These are phyloP conservation scores for Percina caprodes DNA, from an alignment of 2,113 vertebrate species.

Conservation along the genomic window DNA sequence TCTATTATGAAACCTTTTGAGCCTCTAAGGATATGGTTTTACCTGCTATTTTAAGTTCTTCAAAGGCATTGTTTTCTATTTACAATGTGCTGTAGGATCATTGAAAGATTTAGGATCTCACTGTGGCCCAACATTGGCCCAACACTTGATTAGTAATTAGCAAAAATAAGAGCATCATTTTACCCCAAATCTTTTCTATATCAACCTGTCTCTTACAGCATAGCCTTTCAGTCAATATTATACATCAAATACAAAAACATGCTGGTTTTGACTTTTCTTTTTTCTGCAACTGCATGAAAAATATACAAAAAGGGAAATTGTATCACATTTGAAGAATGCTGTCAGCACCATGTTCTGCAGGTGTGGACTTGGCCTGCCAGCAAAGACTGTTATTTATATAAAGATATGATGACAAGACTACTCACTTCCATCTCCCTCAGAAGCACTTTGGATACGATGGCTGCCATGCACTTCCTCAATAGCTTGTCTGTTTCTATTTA, in stretches of 20 bases:
- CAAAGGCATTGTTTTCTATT: conserved; percentile 5
- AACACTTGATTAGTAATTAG: background rate
- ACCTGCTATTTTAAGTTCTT: conserved; percentile 10
- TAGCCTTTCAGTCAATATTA: background rate
- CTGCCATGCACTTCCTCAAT: conserved; percentile 45
- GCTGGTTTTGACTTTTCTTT: background rate
- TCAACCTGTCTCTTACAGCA: background rate
- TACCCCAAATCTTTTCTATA: background rate
- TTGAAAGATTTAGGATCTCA: conserved; percentile 9
- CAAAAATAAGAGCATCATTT: background rate
- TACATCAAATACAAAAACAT: background rate
- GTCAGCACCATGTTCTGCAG: conserved; percentile 42
- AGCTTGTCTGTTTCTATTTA: conserved; percentile 38
- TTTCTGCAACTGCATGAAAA: conserved; percentile 18
- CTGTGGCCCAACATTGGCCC: background rate
- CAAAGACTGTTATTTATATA: conserved; percentile 82
- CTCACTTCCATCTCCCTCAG: conserved; percentile 72
- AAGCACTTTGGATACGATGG: conserved; percentile 82
- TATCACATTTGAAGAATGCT: conserved; percentile 45
- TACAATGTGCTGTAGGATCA: conserved; percentile 4
- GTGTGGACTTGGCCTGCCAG: conserved; percentile 46
- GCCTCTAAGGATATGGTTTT: background rate
- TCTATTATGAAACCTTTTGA: background rate
- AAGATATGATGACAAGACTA: conserved; percentile 76
- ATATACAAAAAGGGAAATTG: conserved; percentile 55